Base-by-base conservation (phyloP, 2,797 vertebrate species). In the Hippoglossus hippoglossus region DNA sequence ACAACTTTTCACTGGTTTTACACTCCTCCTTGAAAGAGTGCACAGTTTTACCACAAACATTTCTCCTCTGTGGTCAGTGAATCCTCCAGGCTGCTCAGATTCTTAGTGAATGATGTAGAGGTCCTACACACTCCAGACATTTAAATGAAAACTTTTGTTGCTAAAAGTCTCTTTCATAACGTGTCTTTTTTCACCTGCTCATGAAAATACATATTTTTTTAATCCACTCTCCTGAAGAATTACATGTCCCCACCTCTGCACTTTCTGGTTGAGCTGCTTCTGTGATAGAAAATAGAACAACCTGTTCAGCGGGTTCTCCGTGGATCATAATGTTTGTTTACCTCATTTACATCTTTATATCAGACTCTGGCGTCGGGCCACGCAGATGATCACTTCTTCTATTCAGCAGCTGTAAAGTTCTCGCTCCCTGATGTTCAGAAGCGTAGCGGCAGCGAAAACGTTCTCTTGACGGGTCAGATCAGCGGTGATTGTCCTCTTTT, bases 401-500 rank as follows among this genome's bases (percentile, higher is more conserved):
- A 12, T 50, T 79, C 67, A 46, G 61, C 52, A 50, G 63, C 52
- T 66, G 39, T 67, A 80, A 80, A 85, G 75, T 76, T 85, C 83
- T 82, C 22, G 0, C 55, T 63, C 69, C 70, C 82, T 78, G 57
- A 81, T 68, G 75, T 83, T 57, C 61, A 73, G 72, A 65, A 83
- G 71, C 56, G 5, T 81, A 77, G 78, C 50, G 50, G 65, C 69
- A 62, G 58, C 46, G 75, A 63, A 80, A 80, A 78, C 69, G 63
- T 71, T 77, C 57, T 75, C 49, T 36, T 21, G 60, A 75, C 46
- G 15, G 71, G 72, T 73, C 79, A 73, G 62, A 70, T 75, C 68
- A 79, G 72, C 67, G 71, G 74, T 61, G 71, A 60, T 82, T 75
- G 66, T 80, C 64, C 66, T 83, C 50, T 9, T n/a, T 55, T 79